These are phyloP conservation scores for Drosophila yakuba DNA, from an alignment of 1,140 invertebrate genomes.

Conservation along the genomic window DNA sequence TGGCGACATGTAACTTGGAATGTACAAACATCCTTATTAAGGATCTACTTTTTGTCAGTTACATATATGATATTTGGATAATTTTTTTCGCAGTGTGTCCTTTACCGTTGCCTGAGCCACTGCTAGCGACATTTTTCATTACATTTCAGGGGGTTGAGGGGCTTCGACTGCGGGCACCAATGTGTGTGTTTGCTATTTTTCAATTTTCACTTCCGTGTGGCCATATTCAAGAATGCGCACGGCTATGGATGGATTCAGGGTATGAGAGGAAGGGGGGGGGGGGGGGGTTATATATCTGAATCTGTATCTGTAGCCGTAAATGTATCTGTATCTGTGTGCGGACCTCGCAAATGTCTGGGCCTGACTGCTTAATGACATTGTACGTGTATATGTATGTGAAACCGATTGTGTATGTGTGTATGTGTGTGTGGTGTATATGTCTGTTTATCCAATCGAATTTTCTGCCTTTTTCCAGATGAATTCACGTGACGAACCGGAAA, in stretches of 20 bases:
- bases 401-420: constrained; percentile 6
- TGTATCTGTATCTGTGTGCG: constrained; percentile 22
- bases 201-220: constrained; percentile 79
- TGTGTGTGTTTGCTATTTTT: constrained; percentile 83
- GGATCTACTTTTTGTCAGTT: not conserved
- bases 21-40: too few relatives aligned
- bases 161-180: constrained; percentile 51
- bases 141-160: constrained; percentile 52
- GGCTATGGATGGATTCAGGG: constrained; percentile 1
- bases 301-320: not conserved
- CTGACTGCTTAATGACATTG: constrained; percentile 76
- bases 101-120: constrained; percentile 20
- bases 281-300: not conserved
- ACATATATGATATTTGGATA: not conserved
- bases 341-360: constrained; percentile 34
- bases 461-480: constrained; percentile 87
- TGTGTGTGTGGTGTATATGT: constrained; percentile 8
- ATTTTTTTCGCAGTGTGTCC: not conserved
- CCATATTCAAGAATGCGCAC: constrained; percentile 5
- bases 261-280: constrained; percentile 10
- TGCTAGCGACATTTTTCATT: constrained; percentile 78
- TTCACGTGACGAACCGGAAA: constrained; percentile 93
- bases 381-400: constrained; percentile 18
- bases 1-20: too few relatives aligned
- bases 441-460: constrained; percentile 84